phyloP scores from a whole-genome alignment of 2,113 vertebrate species.

The Recurvirostra avosetta region DNA sequence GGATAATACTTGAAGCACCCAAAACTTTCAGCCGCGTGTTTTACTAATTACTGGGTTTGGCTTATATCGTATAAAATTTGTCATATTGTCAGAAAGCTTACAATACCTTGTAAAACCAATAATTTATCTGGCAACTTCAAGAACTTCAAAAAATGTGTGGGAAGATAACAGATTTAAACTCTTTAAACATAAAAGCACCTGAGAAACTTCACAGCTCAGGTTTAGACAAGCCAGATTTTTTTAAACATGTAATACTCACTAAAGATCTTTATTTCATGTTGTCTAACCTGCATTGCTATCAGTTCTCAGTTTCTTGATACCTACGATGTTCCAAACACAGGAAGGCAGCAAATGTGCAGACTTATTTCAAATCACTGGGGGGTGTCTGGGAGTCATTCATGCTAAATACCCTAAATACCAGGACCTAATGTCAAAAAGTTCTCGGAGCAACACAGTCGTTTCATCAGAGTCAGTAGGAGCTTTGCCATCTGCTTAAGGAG shows the following conservation, averaged over 20 bases:
- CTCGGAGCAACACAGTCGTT: rapidly evolving
- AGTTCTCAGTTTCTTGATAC: neutral
- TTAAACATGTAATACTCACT: neutral
- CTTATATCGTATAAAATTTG: rapidly evolving
- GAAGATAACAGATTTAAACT: neutral
- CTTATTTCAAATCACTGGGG: neutral
- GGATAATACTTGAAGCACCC: neutral
- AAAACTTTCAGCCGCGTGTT: neutral
- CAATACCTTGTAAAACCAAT: neutral
- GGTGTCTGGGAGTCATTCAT: neutral
- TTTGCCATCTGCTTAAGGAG: neutral
- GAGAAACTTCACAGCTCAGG: neutral
- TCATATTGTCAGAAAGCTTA: neutral
- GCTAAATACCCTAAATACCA: neutral
- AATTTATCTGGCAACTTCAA: neutral
- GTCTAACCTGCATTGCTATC: neutral
- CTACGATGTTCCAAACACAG: neutral
- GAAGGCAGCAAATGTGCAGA: neutral
- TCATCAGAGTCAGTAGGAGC: neutral
- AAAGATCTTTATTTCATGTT: neutral
- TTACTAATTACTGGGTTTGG: neutral
- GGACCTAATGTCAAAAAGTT: neutral
- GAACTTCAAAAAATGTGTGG: neutral
- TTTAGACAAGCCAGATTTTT: neutral
- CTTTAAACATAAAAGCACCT: neutral